Base-by-base conservation (phyloP, 1,140 invertebrate genomes). In the Pachypeltis micranthus region DNA sequence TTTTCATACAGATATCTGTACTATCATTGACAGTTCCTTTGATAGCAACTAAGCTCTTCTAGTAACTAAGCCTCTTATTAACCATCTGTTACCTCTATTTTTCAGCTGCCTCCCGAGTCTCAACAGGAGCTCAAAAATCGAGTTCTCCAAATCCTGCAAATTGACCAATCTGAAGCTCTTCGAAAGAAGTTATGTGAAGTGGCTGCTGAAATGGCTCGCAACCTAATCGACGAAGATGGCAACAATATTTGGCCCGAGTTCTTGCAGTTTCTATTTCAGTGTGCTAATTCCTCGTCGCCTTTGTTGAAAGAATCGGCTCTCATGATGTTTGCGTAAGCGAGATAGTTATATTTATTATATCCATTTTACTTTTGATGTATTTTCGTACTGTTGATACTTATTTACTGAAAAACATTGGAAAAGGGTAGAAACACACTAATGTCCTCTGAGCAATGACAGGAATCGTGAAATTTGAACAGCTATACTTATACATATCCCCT, bases 191-290 rank as follows among this genome's bases (percentile, higher is more conserved):
- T 95, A 24, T 96, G 93, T 74, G 96, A 99, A 75, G 85, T 95
- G 60, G 85, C 88, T 44, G 88, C 95, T 28, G 96, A 99, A 79
- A 80, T 98, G 27, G 93, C 93, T 0, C 81, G 94, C 71, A 96
- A 95, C 78, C 81, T 96, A 63, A 88, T 99, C 67, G 95, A 98
- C 74, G 95, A 98, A 68, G 91, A 96, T 74, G 93, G 93, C 26
- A 93, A 92, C 70, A 97, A 97, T 76, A 85, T 86, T 64, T 99
- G 96, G 96, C 92, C 91, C 25, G 95, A 98, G 73, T 91, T 98
- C 72, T 79, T 99, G 26, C 87, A 94, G 72, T 98, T 97, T 75
- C 80, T 99, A 70, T 98, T 97, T 77, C 88, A 93, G 72, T 93
- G 92, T 78, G 92, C 90, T 16, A 92, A 85, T 76, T 87, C 89